A percentile compares a stretch with the other conserved stretches of the same genome.
phyloP scores from a whole-genome alignment of 2,888 invertebrate species.

The Hypselothyrea guttata region DNA sequence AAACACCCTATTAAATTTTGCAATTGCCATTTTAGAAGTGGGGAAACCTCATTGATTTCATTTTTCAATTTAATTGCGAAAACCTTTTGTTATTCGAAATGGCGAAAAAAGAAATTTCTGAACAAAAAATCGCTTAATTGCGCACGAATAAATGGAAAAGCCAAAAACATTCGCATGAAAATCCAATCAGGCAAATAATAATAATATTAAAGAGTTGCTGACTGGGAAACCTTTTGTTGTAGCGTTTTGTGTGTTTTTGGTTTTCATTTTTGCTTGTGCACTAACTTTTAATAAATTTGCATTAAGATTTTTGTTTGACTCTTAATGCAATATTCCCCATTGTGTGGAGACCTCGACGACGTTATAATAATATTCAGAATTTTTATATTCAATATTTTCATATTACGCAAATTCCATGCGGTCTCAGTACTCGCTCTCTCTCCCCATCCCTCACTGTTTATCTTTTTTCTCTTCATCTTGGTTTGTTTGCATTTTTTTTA shows the following conservation, averaged over 20 bases:
- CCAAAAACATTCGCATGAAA: slow-evolving; percentile 24
- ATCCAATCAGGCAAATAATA: slow-evolving; percentile 58
- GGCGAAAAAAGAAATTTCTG: slow-evolving; percentile 16
- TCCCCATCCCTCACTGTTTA: background rate
- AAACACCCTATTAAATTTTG: slow-evolving; percentile 25
- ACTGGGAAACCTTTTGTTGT: slow-evolving; percentile 58
- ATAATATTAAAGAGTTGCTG: slow-evolving; percentile 27
- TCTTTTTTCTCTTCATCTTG: background rate
- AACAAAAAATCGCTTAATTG: slow-evolving; percentile 53
- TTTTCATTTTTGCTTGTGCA: slow-evolving; percentile 10
- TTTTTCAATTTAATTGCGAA: slow-evolving; percentile 49
- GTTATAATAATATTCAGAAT: slow-evolving; percentile 57
- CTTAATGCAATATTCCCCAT: slow-evolving; percentile 36
- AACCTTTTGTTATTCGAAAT: slow-evolving; percentile 27
- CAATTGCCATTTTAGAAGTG: slow-evolving; percentile 38
- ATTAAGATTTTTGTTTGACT: slow-evolving; percentile 41
- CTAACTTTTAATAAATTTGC: slow-evolving; percentile 66
- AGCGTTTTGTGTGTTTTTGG: slow-evolving; percentile 12
- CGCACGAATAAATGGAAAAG: slow-evolving; percentile 16
- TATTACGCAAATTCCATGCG: slow-evolving; percentile 64
- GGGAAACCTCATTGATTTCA: slow-evolving; percentile 22
- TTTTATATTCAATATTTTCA: slow-evolving; percentile 70
- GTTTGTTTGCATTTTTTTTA: slow-evolving; percentile 56
- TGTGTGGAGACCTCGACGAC: slow-evolving; percentile 21
- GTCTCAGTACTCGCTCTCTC: slow-evolving; percentile 15